Conservation (phyloP, 2,113 vertebrate genomes). For the Lamprotornis superbus region DNA sequence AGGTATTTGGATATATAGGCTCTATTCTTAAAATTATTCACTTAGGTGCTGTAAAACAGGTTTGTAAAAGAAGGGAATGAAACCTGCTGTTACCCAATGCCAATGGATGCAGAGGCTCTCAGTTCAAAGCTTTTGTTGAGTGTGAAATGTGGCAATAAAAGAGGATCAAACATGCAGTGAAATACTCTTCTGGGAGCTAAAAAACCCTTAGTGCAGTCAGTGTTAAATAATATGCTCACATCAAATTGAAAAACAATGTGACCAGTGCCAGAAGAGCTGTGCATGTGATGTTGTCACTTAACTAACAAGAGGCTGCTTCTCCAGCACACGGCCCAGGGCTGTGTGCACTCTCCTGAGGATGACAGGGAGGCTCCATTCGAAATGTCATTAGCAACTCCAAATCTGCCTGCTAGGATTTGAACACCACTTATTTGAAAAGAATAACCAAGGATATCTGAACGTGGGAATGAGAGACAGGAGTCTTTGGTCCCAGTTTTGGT, state of each 20-base stretch:
- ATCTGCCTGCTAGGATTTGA: not conserved
- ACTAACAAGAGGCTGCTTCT: not conserved
- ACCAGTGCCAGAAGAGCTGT: not conserved
- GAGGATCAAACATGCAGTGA: not conserved
- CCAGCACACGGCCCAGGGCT: not conserved
- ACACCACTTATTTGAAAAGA: not conserved
- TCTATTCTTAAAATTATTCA: not conserved
- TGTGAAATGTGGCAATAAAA: constrained; percentile 5
- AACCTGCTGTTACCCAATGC: not conserved
- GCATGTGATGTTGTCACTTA: not conserved
- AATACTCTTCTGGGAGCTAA: not conserved
- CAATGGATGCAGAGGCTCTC: not conserved
- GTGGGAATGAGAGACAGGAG: not conserved
- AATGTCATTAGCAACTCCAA: not conserved
- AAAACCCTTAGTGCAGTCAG: not conserved
- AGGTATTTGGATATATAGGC: not conserved
- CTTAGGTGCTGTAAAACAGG: not conserved
- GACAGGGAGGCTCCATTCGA: not conserved
- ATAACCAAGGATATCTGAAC: not conserved
- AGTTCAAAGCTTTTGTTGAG: not conserved
- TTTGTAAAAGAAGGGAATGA: not conserved
- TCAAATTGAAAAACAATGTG: not conserved
- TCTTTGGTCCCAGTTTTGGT: not conserved
- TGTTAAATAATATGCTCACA: not conserved
- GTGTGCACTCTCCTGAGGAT: not conserved